Base-by-base conservation (phyloP, 92 coral and sea anemone species). In the Phenganax stokvisi region DNA sequence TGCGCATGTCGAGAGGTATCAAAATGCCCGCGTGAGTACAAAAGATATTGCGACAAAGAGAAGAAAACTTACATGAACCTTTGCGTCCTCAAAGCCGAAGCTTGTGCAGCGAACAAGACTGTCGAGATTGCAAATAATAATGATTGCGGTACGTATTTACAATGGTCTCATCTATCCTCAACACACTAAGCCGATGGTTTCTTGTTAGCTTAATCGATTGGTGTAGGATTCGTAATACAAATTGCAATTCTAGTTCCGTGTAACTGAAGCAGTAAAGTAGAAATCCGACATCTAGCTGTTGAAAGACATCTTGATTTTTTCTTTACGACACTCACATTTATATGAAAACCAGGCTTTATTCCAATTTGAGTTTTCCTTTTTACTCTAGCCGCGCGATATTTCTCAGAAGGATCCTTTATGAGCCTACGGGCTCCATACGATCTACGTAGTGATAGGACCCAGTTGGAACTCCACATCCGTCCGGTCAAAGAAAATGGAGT, bases 31-130 rank as follows among this genome's bases (percentile, higher is more conserved):
- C 72, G 74, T 15, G 72, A 79, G 51, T 64, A 79, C 83, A 79
- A 64, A n/a, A 67, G 74, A 10, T 27, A 15, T 13, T 79, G 83
- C 30, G 83, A 54, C 74, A 28, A 55, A 6, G 74, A 62, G n/a
- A 79, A 79, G 63, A 79, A 63, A 44, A 57, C 54, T 47, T 79
- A 63, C 57, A 79, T 27, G 57, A 79, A 79, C 17, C n/a, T 79
- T 0, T 79, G 83, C 51, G 72, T 79, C 30, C 63, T 79, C 31
- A 79, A 79, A 62, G 73, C 83, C 27, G 74, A 79, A 79, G 67
- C 83, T 44, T 79, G 83, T 53, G 30, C 30, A 28, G 51, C 83
- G 11, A 79, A 79, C 53, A 79, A 79, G 31, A 79, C 83, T 10
- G 52, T 79, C 29, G 12, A 29, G 58, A 29, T 79, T 9, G 20